Base-by-base conservation (phyloP, 1,140 invertebrate genomes). In the Trissolcus basalis region DNA sequence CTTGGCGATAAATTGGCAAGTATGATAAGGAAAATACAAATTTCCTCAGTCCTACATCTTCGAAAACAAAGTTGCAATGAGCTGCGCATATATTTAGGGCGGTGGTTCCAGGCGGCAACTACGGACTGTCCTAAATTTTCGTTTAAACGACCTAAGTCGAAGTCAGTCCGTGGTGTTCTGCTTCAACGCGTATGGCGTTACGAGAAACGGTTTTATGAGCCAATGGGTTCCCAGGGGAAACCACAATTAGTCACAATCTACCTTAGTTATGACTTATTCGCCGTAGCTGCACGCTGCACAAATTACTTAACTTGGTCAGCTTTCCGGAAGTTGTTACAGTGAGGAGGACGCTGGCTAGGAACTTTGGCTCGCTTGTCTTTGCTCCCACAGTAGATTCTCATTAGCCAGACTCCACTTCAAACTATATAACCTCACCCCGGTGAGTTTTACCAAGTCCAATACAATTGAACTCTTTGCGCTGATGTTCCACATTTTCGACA, bases 261-360 rank as follows among this genome's bases (percentile, higher is more conserved):
- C 83, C 85, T 86, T 83, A 85, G 84, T 87, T 87, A 88, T 86
- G 86, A 86, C 85, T 87, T 86, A 87, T 86, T 85, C 83, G 82
- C 79, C 69, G 76, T 81, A 78, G 81, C 79, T 82, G 79, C 75
- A 70, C 73, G 69, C 70, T 78, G 83, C 82, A 80, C 85, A 86
- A 87, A 87, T 86, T 85, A 85, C 85, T 86, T 85, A 86, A 87
- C 85, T 86, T 85, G 85, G 82, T 84, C 85, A 86, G 81, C 71
- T 81, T 82, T 72, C 76, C 80, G 79, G 80, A 83, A 87, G 80
- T 85, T 81, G 79, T 81, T 82, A 81, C 78, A 64, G 51, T 58
- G 65, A 68, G 55, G 69, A 71, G 59, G 72, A 70, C 58, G 58
- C 35, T 56, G 58, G 65, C 55, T 67, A 61, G 51, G 50, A 81